A percentile compares a stretch with the other conserved stretches of the same genome.
phyloP scores from a whole-genome alignment of 2,888 invertebrate species.

The Scaptomyza reducta region DNA sequence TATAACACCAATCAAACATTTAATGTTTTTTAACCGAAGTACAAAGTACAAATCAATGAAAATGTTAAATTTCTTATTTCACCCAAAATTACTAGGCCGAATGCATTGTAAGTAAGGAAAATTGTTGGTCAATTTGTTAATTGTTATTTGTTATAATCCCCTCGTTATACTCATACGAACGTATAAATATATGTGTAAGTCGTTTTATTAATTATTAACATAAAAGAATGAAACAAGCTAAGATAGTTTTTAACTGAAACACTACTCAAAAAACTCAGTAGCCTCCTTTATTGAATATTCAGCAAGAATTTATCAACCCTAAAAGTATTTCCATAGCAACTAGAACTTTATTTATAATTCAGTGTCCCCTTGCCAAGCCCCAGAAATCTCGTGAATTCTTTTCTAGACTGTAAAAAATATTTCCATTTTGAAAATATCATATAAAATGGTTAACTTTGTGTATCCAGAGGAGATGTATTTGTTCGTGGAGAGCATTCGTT shows the following conservation, averaged over 20 bases:
- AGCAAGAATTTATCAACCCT: constrained; percentile 26
- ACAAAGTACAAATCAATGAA: constrained; percentile 13
- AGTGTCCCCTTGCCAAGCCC: constrained; percentile 8
- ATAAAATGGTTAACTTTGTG: constrained; percentile 85
- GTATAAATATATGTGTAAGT: background rate
- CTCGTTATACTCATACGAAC: background rate
- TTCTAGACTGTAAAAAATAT: background rate
- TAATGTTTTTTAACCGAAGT: constrained; percentile 30
- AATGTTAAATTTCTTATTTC: background rate
- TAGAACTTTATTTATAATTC: constrained; percentile 21
- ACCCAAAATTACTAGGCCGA: background rate
- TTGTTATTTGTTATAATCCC: background rate
- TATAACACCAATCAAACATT: background rate
- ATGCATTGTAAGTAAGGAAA: background rate
- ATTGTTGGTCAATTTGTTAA: background rate
- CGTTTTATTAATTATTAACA: background rate
- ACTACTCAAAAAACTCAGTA: background rate
- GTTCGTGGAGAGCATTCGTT: constrained; percentile 89
- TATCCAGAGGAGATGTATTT: constrained; percentile 90
- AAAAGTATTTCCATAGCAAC: constrained; percentile 35
- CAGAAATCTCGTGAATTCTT: background rate
- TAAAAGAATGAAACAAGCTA: background rate
- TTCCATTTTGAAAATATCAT: background rate
- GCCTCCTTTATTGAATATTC: background rate
- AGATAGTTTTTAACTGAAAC: no score